Evolutionary conservation across 2,113 vertebrate species (phyloP).

Genomic region (Chamaea fasciata): DNA sequence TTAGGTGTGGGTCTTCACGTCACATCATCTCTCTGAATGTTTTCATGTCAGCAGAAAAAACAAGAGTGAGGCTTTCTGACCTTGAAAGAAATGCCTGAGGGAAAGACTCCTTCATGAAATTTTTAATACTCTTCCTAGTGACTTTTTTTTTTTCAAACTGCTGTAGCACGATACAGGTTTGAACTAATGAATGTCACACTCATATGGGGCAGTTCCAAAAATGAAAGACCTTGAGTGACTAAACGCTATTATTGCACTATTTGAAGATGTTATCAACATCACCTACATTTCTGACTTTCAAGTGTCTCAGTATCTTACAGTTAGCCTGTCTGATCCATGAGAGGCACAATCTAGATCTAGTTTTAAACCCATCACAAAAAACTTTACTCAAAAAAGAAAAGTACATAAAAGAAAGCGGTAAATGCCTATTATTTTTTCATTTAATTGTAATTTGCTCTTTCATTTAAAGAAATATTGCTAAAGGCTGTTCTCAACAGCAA

Average conservation of each 20-base stretch:
- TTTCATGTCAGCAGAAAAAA: conserved; percentile 44
- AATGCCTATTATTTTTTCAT: neutral
- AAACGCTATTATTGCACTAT: neutral
- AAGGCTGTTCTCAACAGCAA: neutral
- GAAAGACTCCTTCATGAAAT: conserved; percentile 40
- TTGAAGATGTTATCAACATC: neutral
- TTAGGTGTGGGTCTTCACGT: neutral
- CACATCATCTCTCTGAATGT: neutral
- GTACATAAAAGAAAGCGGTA: neutral
- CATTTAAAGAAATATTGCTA: neutral
- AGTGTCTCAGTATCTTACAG: conserved; percentile 10
- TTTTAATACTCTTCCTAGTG: conserved; percentile 32
- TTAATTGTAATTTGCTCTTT: neutral
- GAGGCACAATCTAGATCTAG: neutral
- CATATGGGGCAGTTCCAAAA: conserved; percentile 59
- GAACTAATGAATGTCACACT: conserved; percentile 45
- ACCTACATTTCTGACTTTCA: conserved; percentile 65
- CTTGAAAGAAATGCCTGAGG: conserved; percentile 51
- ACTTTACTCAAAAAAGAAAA: neutral
- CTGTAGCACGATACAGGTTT: neutral
- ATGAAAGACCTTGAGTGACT: conserved; percentile 56
- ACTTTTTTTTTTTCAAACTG: neutral
- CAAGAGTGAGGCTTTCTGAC: conserved; percentile 24
- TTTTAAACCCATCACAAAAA: neutral
- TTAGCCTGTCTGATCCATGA: neutral